Base-by-base conservation (phyloP, 2,888 invertebrate species). In the Xanthia icteritia region DNA sequence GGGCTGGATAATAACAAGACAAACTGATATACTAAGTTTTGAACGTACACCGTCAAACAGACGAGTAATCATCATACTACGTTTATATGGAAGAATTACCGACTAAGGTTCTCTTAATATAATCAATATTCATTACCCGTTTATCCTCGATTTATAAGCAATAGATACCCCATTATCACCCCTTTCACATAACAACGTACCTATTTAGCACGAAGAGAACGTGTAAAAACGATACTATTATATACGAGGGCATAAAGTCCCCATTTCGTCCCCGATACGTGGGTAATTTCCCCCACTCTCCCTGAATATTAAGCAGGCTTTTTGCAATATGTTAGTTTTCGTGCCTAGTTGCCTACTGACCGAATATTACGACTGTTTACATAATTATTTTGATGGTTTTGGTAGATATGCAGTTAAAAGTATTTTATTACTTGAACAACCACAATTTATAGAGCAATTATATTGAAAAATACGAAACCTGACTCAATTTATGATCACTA, bases 71-170 rank as follows among this genome's bases (percentile, higher is more conserved):
- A n/a, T n/a, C n/a, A n/a, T n/a, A n/a, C n/a, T n/a, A n/a, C n/a
- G n/a, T n/a, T n/a, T n/a, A n/a, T n/a, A n/a, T n/a, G n/a, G n/a
- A n/a, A n/a, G n/a, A n/a, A n/a, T n/a, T n/a, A n/a, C n/a, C n/a
- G n/a, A n/a, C n/a, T n/a, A n/a, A n/a, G n/a, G n/a, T n/a, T n/a
- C n/a, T n/a, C n/a, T n/a, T n/a, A 67, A 42, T 39, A 20, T 0
- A 27, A 61, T 51, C 17, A 65, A 78, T 27, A 60, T 79, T 27
- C 23, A 11, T 36, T 15, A 54, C 27, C 45, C 15, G 51, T 60
- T 68, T 68, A 68, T 42, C 58, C 51, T 69, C 64, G 5, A 68
- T 81, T 81, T 81, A 67, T 81, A 64, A 58, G 67, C 81, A 76
- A 68, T 56, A 70, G 66, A 80, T 64, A 82, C 39, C 58, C 42